Evolutionary conservation across 2,113 vertebrate genomes (phyloP).

Genomic region (Rousettus leschenaultii): DNA sequence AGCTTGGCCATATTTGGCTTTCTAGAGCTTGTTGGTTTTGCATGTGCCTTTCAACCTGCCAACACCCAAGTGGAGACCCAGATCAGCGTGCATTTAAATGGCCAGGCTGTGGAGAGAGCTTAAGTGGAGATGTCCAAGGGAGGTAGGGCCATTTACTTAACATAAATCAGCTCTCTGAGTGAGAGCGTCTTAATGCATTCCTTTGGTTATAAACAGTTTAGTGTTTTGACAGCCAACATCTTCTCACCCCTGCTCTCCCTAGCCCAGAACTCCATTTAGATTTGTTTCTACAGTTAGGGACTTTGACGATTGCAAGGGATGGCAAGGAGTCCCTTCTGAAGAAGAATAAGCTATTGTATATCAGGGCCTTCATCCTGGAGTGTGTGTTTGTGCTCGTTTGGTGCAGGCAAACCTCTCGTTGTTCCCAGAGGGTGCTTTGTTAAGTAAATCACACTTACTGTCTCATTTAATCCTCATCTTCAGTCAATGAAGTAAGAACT

Average conservation of each 20-base stretch:
- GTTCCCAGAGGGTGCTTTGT: neutral
- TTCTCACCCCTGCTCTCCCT: neutral
- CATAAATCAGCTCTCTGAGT: slow-evolving; percentile 62
- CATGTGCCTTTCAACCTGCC: slow-evolving; percentile 70
- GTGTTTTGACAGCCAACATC: slow-evolving; percentile 48
- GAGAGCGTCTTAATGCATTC: slow-evolving; percentile 57
- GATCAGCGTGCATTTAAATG: slow-evolving; percentile 44
- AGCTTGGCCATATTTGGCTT: slow-evolving; percentile 73
- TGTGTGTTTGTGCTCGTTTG: neutral
- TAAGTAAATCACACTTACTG: neutral
- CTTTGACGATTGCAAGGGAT: neutral
- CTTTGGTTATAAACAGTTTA: slow-evolving; percentile 63
- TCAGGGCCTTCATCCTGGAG: neutral
- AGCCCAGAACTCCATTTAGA: slow-evolving; percentile 19
- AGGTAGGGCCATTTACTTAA: slow-evolving; percentile 49
- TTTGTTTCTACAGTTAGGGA: slow-evolving; percentile 46
- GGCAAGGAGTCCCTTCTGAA: neutral
- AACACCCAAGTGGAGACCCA: slow-evolving; percentile 49
- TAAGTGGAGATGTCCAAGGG: slow-evolving; percentile 37
- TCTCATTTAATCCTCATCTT: neutral
- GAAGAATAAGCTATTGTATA: neutral
- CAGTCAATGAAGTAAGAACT: neutral
- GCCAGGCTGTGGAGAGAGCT: slow-evolving; percentile 12
- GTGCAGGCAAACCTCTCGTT: neutral
- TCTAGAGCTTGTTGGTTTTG: slow-evolving; percentile 47